These are phyloP conservation scores for Littorina saxatilis DNA, from an alignment of 1,140 invertebrate genomes.

Conservation along the genomic window DNA sequence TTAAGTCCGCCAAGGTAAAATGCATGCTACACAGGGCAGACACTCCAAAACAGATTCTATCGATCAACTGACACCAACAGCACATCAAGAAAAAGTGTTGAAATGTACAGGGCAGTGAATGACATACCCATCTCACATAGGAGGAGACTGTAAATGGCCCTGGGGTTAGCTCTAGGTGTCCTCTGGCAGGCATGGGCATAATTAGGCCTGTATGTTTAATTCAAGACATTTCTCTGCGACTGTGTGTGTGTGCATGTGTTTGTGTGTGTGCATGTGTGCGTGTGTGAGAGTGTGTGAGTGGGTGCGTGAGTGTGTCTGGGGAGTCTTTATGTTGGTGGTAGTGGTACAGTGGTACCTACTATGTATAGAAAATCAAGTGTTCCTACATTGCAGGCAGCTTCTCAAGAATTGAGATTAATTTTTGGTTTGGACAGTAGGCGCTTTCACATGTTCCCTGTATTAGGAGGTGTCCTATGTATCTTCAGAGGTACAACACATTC, in stretches of 20 bases:
- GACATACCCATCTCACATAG: slow-evolving; percentile 63
- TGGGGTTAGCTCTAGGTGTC: slow-evolving; percentile 55
- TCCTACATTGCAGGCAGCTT: too few species aligned
- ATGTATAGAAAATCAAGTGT: too few species aligned
- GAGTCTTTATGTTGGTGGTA: not conserved
- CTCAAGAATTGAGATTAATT: too few species aligned
- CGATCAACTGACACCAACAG: not conserved
- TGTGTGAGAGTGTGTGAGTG: not conserved
- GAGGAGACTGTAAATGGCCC: slow-evolving; percentile 69
- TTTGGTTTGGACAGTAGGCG: too few species aligned
- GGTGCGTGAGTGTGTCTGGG: not conserved
- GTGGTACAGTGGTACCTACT: not conserved
- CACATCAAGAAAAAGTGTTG: not conserved
- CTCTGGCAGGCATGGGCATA: slow-evolving; percentile 47
- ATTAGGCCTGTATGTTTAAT: too few species aligned
- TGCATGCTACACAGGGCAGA: too few species aligned
- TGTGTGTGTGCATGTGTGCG: not conserved
- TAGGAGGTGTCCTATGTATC: too few species aligned
- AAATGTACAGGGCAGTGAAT: not conserved
- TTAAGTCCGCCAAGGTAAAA: too few species aligned
- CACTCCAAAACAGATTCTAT: not conserved
- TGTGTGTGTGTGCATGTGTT: not conserved
- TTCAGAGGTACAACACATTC: too few species aligned
- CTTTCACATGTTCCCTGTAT: too few species aligned
- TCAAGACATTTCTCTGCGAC: not conserved